These are phyloP conservation scores for Lanius ludovicianus DNA, from an alignment of 2,113 vertebrate species.

Conservation along the genomic window DNA sequence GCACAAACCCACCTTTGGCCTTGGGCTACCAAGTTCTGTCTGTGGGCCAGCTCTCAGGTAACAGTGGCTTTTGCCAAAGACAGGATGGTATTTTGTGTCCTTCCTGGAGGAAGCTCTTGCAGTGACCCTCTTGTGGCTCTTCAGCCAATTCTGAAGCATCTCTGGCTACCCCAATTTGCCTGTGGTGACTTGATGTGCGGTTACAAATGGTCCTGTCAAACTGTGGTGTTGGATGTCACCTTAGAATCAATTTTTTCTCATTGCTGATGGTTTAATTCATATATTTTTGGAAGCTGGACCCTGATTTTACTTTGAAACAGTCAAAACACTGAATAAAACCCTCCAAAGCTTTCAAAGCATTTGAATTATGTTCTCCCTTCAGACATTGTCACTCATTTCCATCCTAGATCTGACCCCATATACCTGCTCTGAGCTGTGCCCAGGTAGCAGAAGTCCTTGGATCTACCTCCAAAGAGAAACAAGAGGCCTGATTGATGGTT, in stretches of 20 bases:
- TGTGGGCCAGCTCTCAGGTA: neutral
- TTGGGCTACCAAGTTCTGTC: neutral
- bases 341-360: neutral
- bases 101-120: neutral
- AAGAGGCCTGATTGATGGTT: neutral
- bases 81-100: neutral
- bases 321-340: neutral
- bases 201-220: neutral
- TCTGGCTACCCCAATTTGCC: neutral
- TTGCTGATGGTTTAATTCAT: neutral
- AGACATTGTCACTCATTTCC: neutral
- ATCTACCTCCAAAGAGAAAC: neutral
- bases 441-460: neutral
- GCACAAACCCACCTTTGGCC: neutral
- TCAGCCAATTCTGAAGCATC: neutral
- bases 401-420: neutral
- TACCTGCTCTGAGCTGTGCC: neutral
- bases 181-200: neutral
- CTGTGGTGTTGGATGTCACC: rapidly evolving
- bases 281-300: neutral
- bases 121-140: neutral
- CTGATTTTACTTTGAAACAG: neutral
- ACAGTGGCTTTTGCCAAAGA: neutral
- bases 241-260: neutral
- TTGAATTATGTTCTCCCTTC: neutral